Evolutionary conservation across 2,888 invertebrate species (phyloP).

Genomic region (Hemaris fuciformis): DNA sequence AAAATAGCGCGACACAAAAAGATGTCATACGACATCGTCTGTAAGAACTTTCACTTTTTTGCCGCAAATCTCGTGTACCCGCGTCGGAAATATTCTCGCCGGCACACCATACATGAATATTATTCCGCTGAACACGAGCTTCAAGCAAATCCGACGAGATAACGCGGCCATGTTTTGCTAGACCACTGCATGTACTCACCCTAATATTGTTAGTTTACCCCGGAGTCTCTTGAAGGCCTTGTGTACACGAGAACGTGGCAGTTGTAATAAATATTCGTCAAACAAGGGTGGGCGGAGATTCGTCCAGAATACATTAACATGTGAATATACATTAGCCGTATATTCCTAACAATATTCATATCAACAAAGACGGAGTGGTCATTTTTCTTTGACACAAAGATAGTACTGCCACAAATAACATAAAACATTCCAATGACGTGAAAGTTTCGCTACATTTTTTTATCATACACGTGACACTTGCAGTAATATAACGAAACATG

Average conservation of each 20-base stretch:
- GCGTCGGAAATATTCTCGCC: background rate
- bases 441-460: slow-evolving; percentile 4
- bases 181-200: background rate
- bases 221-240: background rate
- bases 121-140: background rate
- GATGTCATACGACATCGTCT: background rate
- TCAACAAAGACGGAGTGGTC: background rate
- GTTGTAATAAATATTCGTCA: slow-evolving; percentile 7
- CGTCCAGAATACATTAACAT: slow-evolving; percentile 3
- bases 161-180: slow-evolving; percentile 4
- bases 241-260: background rate
- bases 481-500: background rate
- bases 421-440: background rate
- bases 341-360: background rate
- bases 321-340: background rate
- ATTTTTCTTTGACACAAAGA: background rate
- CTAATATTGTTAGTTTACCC: slow-evolving; percentile 1
- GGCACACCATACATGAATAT: slow-evolving; percentile 8
- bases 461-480: background rate
- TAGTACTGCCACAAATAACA: background rate
- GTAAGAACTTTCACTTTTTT: slow-evolving; percentile 4
- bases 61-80: background rate
- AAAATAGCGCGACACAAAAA: background rate
- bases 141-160: slow-evolving; percentile 2
- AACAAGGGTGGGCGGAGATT: background rate